Base-by-base conservation (phyloP, 2,797 vertebrate genomes). In the Coracias cyanogaster region DNA sequence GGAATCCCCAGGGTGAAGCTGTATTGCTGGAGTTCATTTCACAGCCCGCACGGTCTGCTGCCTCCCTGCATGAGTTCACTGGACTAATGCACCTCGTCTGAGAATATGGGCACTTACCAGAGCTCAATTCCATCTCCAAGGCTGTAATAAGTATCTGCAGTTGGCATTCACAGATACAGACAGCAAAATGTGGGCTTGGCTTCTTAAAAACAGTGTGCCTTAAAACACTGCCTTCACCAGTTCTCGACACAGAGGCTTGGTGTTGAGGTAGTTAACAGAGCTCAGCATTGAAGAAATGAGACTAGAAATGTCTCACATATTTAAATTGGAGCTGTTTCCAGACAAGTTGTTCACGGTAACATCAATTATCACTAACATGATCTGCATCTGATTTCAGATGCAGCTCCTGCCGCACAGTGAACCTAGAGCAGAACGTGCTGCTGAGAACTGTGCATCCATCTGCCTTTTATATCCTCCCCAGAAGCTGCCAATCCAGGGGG, bases 351-450 rank as follows among this genome's bases (percentile, higher is more conserved):
- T 97, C 92, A 91, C 84, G 95, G 94, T 96, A 95, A 93, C 96
- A 96, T 97, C 95, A 96, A 94, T 97, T 94, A 97, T 94, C 96
- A 82, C 92, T 92, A 97, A 97, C 91, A 94, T 43, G 92, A 95
- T 97, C 95, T 97, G 88, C 95, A 95, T 95, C 94, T 95, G 95
- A 96, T 97, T 97, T 96, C 89, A 88, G 94, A 97, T 97, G 95
- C 95, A 95, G 91, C 92, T 95, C 94, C 95, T 3, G 83, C 88
- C 0, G 21, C 78, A 94, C 87, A 87, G 78, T 84, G 91, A 96
- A 96, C 96, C 90, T 77, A 83, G 82, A 97, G 96, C 93, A 95
- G 88, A 96, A 92, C 14, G 41, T 73, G 93, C 96, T 96, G 96
- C 96, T 91, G 92, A 92, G 97, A 96, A 93, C 86, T 54, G 85